Evolutionary conservation across 2,797 vertebrate species (phyloP).

Genomic region (Sarcophilus harrisii): DNA sequence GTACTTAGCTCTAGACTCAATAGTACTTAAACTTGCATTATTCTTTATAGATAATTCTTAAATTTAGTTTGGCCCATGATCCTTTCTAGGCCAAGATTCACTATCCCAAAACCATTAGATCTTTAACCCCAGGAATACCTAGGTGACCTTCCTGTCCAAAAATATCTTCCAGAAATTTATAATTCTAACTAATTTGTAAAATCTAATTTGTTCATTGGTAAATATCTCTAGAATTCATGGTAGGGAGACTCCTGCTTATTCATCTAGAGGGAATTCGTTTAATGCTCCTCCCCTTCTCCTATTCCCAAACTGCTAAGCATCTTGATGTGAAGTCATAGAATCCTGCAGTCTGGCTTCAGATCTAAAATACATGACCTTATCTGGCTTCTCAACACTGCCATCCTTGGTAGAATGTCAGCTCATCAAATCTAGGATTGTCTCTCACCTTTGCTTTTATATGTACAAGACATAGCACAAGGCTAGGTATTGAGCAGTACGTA

Average conservation of each 20-base stretch:
- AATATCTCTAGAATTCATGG: not conserved
- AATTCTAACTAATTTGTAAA: not conserved
- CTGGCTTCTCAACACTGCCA: not conserved
- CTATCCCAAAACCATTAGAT: not conserved
- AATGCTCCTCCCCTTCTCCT: not conserved
- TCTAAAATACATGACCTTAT: not conserved
- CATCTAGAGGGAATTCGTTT: not conserved
- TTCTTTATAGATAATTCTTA: not conserved
- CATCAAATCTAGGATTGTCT: not conserved
- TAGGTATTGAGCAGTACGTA: not conserved
- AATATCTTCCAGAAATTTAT: not conserved
- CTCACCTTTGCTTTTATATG: not conserved
- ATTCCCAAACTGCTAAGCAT: not conserved
- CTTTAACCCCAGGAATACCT: not conserved
- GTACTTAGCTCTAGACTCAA: not conserved
- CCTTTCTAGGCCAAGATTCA: not conserved
- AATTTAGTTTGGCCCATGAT: not conserved
- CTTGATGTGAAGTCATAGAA: not conserved
- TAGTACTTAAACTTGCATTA: not conserved
- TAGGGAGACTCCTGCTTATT: not conserved
- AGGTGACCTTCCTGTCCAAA: not conserved
- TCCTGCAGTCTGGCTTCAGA: not conserved
- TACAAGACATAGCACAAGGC: not conserved
- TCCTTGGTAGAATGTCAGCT: not conserved
- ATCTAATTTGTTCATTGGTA: not conserved